A percentile compares a stretch with the other conserved stretches of the same genome.
Evolutionary conservation across 2,797 vertebrate species (phyloP).

Genomic region (Calcarius lapponicus): DNA sequence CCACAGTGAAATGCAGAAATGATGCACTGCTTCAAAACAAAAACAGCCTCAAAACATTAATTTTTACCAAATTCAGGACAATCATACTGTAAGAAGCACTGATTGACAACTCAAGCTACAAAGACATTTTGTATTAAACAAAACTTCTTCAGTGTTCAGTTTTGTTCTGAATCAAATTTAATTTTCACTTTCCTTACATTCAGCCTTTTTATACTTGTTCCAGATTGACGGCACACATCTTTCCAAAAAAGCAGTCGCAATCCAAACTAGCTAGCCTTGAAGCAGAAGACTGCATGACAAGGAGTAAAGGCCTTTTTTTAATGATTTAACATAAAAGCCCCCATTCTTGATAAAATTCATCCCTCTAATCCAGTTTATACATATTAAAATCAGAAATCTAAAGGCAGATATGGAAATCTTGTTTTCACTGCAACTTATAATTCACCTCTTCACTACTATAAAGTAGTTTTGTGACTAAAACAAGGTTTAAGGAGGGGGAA

Average conservation of each 20-base stretch:
- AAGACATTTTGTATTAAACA: background rate
- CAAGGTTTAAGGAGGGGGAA: background rate
- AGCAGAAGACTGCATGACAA: background rate
- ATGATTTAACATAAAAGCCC: background rate
- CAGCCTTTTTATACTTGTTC: background rate
- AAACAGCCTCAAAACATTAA: background rate
- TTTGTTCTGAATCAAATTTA: background rate
- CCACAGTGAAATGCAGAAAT: background rate
- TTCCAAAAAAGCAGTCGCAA: background rate
- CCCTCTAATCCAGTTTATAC: background rate
- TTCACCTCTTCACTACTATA: background rate
- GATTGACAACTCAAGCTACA: background rate
- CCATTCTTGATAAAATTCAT: background rate
- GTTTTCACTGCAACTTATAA: background rate
- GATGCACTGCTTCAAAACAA: background rate
- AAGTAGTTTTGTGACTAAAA: background rate
- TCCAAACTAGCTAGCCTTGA: background rate
- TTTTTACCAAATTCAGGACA: background rate
- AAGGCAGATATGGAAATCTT: background rate
- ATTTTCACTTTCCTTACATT: background rate
- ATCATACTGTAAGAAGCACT: background rate
- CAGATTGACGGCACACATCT: background rate
- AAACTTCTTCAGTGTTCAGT: background rate
- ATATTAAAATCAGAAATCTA: background rate
- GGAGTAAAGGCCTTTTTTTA: background rate